Conservation (phyloP, 2,888 invertebrate species). For the Caenorhabditis doughertyi region DNA sequence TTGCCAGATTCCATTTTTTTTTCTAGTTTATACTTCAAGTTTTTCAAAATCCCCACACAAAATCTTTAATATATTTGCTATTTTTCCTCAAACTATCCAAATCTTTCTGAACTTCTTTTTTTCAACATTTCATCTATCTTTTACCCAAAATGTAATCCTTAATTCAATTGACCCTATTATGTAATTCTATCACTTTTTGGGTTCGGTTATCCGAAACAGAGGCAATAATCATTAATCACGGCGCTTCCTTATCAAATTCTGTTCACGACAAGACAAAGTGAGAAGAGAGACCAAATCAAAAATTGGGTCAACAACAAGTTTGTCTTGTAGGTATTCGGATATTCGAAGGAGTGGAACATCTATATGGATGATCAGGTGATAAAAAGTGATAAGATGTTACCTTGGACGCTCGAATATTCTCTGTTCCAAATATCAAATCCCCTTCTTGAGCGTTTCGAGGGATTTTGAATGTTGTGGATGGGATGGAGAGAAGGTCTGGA, state of each 20-base stretch:
- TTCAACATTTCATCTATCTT: background rate
- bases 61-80: no score
- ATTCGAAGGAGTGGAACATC: background rate
- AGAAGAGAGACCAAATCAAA: background rate
- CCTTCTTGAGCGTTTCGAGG: conserved; percentile 54
- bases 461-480: conserved; percentile 42
- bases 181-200: conserved; percentile 11
- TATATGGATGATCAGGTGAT: conserved; percentile 3
- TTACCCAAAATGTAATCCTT: conserved; percentile 4
- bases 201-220: background rate
- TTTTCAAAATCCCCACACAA: no score
- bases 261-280: background rate
- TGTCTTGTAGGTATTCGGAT: conserved; percentile 6
- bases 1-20: no score
- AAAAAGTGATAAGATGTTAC: conserved; percentile 5
- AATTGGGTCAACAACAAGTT: conserved; percentile 51
- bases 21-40: no score
- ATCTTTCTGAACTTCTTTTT: background rate
- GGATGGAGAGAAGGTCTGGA: conserved; percentile 55
- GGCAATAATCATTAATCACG: conserved; percentile 40
- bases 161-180: conserved; percentile 22
- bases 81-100: no score
- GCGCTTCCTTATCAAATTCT: conserved; percentile 42
- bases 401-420: conserved; percentile 46
- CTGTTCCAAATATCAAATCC: conserved; percentile 41